These are phyloP conservation scores for Paralichthys olivaceus DNA, from an alignment of 2,113 vertebrate genomes.

Conservation along the genomic window DNA sequence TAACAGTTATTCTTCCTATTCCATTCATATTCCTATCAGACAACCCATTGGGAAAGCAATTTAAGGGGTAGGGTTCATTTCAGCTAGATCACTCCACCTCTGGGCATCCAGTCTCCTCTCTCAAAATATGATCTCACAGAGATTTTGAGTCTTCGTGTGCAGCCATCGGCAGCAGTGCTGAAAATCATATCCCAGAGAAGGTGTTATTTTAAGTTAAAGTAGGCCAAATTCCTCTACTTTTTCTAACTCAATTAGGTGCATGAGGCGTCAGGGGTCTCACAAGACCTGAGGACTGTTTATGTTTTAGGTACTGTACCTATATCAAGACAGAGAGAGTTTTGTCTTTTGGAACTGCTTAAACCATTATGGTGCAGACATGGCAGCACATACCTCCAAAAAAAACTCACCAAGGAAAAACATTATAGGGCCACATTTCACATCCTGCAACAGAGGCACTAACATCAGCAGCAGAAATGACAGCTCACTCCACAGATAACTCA, in stretches of 20 bases:
- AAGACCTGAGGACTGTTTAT: constrained; percentile 41
- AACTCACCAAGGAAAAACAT: background rate
- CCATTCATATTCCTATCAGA: constrained; percentile 20
- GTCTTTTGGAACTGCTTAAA: constrained; percentile 16
- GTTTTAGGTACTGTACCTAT: constrained; percentile 42
- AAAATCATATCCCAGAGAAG: constrained; percentile 48
- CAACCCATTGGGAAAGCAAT: constrained; percentile 26
- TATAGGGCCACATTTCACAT: background rate
- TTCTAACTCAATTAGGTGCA: constrained; percentile 50
- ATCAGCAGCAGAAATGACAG: constrained; percentile 9
- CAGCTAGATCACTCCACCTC: constrained; percentile 43
- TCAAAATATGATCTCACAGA: constrained; percentile 30
- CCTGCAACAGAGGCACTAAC: constrained; percentile 2
- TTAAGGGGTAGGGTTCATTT: constrained; percentile 40
- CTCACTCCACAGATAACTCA: background rate
- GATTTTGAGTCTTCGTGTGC: constrained; percentile 32
- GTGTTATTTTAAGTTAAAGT: constrained; percentile 72
- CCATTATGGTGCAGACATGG: constrained; percentile 1
- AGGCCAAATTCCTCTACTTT: constrained; percentile 60
- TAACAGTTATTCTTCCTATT: constrained; percentile 40
- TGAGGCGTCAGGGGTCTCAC: constrained; percentile 48
- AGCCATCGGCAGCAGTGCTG: constrained; percentile 32
- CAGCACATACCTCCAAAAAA: constrained; percentile 1
- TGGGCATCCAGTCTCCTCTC: constrained; percentile 26
- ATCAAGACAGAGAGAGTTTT: constrained; percentile 32